Evolutionary conservation across 1,140 invertebrate genomes (phyloP), one percentile per base, ranked within the genome.

Genomic region (Oncopeltus fasciatus): DNA sequence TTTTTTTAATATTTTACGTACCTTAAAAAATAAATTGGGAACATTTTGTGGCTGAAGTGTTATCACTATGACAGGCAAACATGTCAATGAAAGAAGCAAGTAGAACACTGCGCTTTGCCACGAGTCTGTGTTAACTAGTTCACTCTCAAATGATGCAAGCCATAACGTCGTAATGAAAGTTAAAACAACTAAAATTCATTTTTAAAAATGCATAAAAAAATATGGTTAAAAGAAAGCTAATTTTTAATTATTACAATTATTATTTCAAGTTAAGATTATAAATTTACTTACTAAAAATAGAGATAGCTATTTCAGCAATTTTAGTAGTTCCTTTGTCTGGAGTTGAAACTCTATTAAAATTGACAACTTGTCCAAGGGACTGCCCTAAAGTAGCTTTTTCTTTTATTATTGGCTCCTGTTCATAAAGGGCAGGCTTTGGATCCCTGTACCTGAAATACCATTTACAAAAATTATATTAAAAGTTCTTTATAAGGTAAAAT

Each of bases 1-100:
- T 24, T 12, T 4, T 28, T 12, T 28, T 8, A 28, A 24, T 12
- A 0, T 33, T 24, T 21, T 59, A 59, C 0, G 2, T 60, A 64
- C 63, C 63, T 64, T 64, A 47, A 64, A 64, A 38, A 64, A 64
- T 12, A 64, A 14, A 21, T 43, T 49, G 18, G 63, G 63, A 20
- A 11, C 14, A 18, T 61, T 26, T 33, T 64, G 49, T 31, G 63
- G 63, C 27, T 64, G 63, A 1, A 64, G 28, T 49, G 59, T 16
- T 16, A 64, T 47, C 1, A 64, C 43, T 18, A 61, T 16, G 11
- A 61, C 56, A 29, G 59, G 56, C 0, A 64, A 56, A 26, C 57
- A 47, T 18, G 59, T 61, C 14, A 38, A 43, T 9, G 26, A 24
- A 20, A 53, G 24, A 9, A 29, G 33, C n/a, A 60, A 18, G 51